Evolutionary conservation across 2,113 vertebrate genomes (phyloP).

Genomic region (Dasyprocta punctata): DNA sequence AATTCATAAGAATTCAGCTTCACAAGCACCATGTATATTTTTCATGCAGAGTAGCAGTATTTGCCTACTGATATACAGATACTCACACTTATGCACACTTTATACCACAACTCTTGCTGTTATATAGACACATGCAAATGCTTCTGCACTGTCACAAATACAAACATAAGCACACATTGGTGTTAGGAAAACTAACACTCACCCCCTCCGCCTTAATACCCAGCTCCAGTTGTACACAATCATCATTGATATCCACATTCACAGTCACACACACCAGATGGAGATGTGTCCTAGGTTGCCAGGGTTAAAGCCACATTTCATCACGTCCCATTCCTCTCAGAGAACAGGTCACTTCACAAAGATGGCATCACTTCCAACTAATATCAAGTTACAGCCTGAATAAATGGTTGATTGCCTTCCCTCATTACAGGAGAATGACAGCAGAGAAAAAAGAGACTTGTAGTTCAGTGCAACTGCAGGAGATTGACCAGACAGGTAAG

Average conservation of each 20-base stretch:
- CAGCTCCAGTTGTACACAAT: not conserved
- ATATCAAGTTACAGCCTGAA: conserved; percentile 72
- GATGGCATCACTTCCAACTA: conserved; percentile 73
- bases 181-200: conserved; percentile 3
- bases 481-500: conserved; percentile 55
- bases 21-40: not conserved
- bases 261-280: conserved; percentile 12
- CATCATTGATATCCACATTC: not conserved
- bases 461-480: conserved; percentile 59
- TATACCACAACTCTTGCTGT: conserved; percentile 5
- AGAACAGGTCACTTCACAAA: conserved; percentile 71
- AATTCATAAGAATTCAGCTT: conserved; percentile 40
- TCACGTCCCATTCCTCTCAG: conserved; percentile 56
- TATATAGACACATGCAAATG: conserved; percentile 29
- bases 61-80: not conserved
- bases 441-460: conserved; percentile 67
- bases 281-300: conserved; percentile 25
- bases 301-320: conserved; percentile 66
- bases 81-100: not conserved
- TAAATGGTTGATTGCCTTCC: conserved; percentile 69
- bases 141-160: conserved; percentile 10
- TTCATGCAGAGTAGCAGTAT: not conserved
- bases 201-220: not conserved
- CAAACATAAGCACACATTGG: not conserved
- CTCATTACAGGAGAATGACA: conserved; percentile 50